These are phyloP conservation scores for Alectura lathami DNA, from an alignment of 2,113 vertebrate species.

Conservation along the genomic window DNA sequence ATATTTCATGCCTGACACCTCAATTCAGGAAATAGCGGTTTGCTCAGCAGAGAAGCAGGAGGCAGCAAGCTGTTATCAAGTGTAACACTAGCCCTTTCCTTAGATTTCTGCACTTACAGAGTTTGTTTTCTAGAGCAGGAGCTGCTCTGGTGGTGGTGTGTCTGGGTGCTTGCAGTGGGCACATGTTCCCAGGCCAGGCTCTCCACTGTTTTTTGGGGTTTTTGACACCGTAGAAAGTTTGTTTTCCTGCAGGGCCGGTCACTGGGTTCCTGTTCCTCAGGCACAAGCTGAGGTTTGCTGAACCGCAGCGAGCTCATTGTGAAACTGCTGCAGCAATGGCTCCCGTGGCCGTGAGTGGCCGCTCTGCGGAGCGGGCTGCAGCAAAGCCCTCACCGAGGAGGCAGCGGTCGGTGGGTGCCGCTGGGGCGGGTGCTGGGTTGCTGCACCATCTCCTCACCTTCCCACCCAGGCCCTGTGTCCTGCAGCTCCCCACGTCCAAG, in stretches of 20 bases:
- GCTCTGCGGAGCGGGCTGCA: background rate
- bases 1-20: constrained; percentile 54
- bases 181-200: accelerated
- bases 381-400: background rate
- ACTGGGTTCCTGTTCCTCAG: background rate
- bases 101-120: background rate
- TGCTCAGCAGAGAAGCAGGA: constrained; percentile 43
- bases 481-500: background rate
- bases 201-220: background rate
- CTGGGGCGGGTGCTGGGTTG: background rate
- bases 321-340: background rate
- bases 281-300: background rate
- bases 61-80: constrained; percentile 14
- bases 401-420: accelerated
- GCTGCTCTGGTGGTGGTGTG: too few species aligned
- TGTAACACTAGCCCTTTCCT: background rate
- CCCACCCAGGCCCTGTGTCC: accelerated
- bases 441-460: accelerated
- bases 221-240: background rate
- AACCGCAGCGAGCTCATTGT: background rate
- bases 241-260: background rate
- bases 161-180: accelerated
- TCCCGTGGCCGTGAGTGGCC: too few species aligned
- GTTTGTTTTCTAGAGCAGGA: background rate
- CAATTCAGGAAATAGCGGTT: constrained; percentile 65